Base-by-base conservation (phyloP, 2,113 vertebrate genomes). In the Scophthalmus maximus region DNA sequence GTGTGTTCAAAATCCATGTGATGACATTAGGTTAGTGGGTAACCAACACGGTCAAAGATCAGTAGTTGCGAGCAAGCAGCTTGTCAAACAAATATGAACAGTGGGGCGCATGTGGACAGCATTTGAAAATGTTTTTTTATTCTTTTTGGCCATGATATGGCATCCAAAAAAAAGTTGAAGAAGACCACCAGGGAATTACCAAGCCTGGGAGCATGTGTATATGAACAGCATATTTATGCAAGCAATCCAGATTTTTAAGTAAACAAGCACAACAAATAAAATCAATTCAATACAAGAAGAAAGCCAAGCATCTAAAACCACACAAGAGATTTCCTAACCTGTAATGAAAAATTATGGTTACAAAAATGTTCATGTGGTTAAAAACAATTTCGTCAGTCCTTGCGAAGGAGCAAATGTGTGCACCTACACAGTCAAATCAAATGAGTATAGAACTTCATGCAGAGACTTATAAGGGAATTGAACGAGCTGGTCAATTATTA, bases 1-100 rank as follows among this genome's bases (percentile, higher is more conserved):
- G 30, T 49, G 14, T 0, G 10, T 57, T 11, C 29, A 74, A 83
- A 81, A 68, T 53, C 49, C 46, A 49, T 42, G 15, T 4, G 38
- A 25, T 20, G 46, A 71, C 29, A 49, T 51, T 15, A 23, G 63
- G 69, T 46, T 44, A 56, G 46, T 11, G 53, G 51, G 64, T 20
- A 38, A 42, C 25, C 8, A 27, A 34, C 36, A 14, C 1, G 29
- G 65, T 60, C 83, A 84, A 67, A 79, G 75, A 65, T 72, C 75
- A 70, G 52, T 8, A 36, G 63, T 6, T 0, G 26, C n/a, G 34
- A 65, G 32, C 26, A 15, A 22, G 6, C 27, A 50, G 44, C 8
- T 25, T 38, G 34, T 44, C 29, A 73, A 73, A 82, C 51, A 58
- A 51, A 77, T 38, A 30, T 9, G 18, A 36, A 36, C 50, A 57